These are phyloP conservation scores for Calephelis perditalis DNA, from an alignment of 2,888 invertebrate genomes.

Conservation along the genomic window DNA sequence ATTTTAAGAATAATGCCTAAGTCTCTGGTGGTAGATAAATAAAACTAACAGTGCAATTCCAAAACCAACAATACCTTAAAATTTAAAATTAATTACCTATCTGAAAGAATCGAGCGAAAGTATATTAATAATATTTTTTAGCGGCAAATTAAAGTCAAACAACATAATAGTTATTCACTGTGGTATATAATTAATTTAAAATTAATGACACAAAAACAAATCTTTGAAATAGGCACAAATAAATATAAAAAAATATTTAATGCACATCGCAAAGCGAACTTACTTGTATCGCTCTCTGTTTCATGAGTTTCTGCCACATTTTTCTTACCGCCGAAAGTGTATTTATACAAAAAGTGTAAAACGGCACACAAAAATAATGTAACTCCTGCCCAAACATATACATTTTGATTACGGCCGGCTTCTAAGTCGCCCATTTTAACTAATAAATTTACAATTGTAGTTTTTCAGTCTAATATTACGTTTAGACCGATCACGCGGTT, in stretches of 20 bases:
- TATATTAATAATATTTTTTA: too few species aligned
- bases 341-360: constrained; percentile 60
- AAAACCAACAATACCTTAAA: too few species aligned
- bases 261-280: constrained; percentile 27
- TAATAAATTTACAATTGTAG: constrained; percentile 44
- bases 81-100: too few species aligned
- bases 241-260: neutral
- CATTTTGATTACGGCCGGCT: constrained; percentile 53
- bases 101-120: too few species aligned
- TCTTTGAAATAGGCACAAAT: too few species aligned
- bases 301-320: constrained; percentile 52
- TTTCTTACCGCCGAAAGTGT: constrained; percentile 54
- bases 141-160: too few species aligned
- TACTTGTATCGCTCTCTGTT: constrained; percentile 61
- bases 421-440: constrained; percentile 67
- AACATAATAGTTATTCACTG: too few species aligned
- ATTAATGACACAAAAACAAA: too few species aligned
- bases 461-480: constrained; percentile 18
- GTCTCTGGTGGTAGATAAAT: too few species aligned
- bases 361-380: constrained; percentile 54
- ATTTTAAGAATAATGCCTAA: too few species aligned
- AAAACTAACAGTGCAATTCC: too few species aligned
- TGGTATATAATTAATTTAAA: too few species aligned
- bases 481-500: constrained; percentile 54
- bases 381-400: constrained; percentile 47